A percentile compares a stretch with the other conserved stretches of the same genome.
phyloP scores from a whole-genome alignment of 1,140 invertebrate species.

The Bombus waltoni region DNA sequence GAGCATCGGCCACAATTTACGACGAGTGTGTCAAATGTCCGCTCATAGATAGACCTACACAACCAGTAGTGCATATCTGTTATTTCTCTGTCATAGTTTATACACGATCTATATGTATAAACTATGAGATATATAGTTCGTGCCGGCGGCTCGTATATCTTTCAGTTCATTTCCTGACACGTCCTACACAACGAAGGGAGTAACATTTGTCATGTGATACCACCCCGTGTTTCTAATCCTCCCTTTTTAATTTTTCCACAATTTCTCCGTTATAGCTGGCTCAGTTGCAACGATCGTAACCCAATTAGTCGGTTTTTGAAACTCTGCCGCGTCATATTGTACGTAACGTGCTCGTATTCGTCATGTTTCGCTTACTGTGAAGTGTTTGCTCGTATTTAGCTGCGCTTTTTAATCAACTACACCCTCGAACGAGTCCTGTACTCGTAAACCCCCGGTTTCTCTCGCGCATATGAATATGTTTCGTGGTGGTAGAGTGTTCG shows the following conservation, averaged over 20 bases:
- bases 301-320: not conserved
- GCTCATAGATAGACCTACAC: not conserved
- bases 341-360: not conserved
- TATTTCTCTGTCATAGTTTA: slow-evolving; percentile 58
- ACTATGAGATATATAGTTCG: slow-evolving; percentile 57
- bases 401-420: too few relatives aligned
- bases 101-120: slow-evolving; percentile 48
- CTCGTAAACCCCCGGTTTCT: too few relatives aligned
- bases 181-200: slow-evolving; percentile 3
- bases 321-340: not conserved
- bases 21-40: slow-evolving; percentile 56
- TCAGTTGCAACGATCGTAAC: not conserved
- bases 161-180: slow-evolving; percentile 52
- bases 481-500: too few relatives aligned
- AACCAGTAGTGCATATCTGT: slow-evolving; percentile 50
- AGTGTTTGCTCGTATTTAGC: too few relatives aligned
- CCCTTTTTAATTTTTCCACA: not conserved
- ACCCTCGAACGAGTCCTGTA: too few relatives aligned
- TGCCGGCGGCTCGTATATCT: slow-evolving; percentile 9
- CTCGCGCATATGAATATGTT: not conserved
- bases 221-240: not conserved
- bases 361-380: too few relatives aligned
- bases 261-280: not conserved
- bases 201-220: not conserved
- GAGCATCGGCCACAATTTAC: slow-evolving; percentile 14